Evolutionary conservation across 2,888 invertebrate genomes (phyloP).

Genomic region (Cryptocephalus moraei): DNA sequence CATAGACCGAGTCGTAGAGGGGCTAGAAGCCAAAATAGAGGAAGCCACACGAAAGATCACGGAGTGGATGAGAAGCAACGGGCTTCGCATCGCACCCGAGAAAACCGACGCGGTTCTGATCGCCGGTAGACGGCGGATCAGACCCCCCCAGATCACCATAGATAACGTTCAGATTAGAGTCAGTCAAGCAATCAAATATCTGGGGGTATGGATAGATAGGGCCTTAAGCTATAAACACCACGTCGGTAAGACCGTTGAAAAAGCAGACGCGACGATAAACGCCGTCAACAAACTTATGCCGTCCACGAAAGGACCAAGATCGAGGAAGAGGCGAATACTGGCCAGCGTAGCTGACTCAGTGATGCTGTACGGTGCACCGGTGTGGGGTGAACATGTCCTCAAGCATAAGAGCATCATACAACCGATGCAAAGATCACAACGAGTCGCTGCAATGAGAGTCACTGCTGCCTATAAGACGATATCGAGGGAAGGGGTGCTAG

Average conservation of each 20-base stretch:
- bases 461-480: too few species aligned
- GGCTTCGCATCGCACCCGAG: background rate
- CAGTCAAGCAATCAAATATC: conserved; percentile 10
- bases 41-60: background rate
- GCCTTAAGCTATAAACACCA: conserved; percentile 12
- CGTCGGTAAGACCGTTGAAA: conserved; percentile 6
- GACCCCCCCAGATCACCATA: too few species aligned
- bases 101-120: conserved; percentile 1
- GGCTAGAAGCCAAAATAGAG: background rate
- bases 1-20: background rate
- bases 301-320: conserved; percentile 4
- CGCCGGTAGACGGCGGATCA: background rate
- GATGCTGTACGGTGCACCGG: conserved; percentile 5
- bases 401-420: too few species aligned
- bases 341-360: conserved; percentile 4
- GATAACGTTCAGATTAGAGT: background rate
- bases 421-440: too few species aligned
- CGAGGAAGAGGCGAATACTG: conserved; percentile 2
- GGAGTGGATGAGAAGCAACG: background rate
- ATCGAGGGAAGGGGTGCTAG: too few species aligned
- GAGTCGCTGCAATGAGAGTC: too few species aligned
- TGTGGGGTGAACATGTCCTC: conserved; percentile 5
- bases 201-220: conserved; percentile 14
- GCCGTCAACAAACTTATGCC: conserved; percentile 15
- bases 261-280: conserved; percentile 9